Conservation (phyloP, 1,140 invertebrate species). For the Thaumetopoea pityocampa region DNA sequence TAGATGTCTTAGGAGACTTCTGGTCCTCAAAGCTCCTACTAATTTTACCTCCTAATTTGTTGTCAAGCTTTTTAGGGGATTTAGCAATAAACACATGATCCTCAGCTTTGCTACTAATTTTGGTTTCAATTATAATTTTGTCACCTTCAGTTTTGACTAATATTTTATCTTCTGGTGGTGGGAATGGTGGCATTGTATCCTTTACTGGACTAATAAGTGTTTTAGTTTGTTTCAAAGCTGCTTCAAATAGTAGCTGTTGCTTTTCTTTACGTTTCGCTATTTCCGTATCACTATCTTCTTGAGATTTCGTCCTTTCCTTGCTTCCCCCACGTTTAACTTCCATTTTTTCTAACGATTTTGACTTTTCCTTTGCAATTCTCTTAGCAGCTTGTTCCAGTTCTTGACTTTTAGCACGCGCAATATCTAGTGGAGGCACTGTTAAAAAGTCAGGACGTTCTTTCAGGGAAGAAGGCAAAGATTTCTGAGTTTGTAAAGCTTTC, state of each 20-base stretch:
- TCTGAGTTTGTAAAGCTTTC: conserved; percentile 69
- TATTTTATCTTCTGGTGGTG: conserved; percentile 81
- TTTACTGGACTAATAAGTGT: conserved; percentile 82
- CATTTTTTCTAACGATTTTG: conserved; percentile 80
- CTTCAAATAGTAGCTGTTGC: conserved; percentile 83
- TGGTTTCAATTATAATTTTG: conserved; percentile 80
- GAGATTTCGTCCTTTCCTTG: conserved; percentile 81
- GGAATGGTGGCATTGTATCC: conserved; percentile 80
- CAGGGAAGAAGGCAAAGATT: conserved; percentile 70
- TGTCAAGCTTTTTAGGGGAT: conserved; percentile 81
- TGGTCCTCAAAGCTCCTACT: conserved; percentile 82
- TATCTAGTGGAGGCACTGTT: conserved; percentile 75
- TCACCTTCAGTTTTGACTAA: conserved; percentile 79
- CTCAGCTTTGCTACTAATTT: conserved; percentile 78
- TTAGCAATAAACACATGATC: conserved; percentile 83
- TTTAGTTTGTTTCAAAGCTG: conserved; percentile 82
- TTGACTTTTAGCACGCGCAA: conserved; percentile 79
- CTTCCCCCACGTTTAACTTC: conserved; percentile 77
- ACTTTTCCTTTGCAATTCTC: conserved; percentile 78
- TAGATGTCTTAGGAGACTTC: conserved; percentile 69
- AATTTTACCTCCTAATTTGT: conserved; percentile 79
- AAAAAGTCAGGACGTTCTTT: conserved; percentile 73
- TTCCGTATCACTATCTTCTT: conserved; percentile 81
- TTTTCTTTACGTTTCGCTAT: conserved; percentile 82
- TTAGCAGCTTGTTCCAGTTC: conserved; percentile 76